phyloP scores from a whole-genome alignment of 2,113 vertebrate species.

The Ranitomeya variabilis region DNA sequence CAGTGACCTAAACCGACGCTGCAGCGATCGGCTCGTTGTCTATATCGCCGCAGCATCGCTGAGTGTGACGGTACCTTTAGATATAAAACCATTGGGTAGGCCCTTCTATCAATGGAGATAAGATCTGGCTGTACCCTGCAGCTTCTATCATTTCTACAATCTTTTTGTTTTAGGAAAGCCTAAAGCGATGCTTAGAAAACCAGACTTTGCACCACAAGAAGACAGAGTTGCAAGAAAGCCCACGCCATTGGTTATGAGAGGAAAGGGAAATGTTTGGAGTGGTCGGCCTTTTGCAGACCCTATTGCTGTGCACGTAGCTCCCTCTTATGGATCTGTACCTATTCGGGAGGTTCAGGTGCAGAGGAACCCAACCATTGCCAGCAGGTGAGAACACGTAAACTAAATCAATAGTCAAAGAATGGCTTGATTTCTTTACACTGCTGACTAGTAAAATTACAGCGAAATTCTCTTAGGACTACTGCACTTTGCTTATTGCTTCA shows the following conservation, averaged over 20 bases:
- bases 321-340: slow-evolving; percentile 64
- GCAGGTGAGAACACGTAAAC: slow-evolving; percentile 66
- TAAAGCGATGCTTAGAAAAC: slow-evolving; percentile 83
- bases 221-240: slow-evolving; percentile 64
- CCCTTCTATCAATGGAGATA: neutral
- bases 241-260: slow-evolving; percentile 56
- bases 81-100: neutral
- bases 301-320: slow-evolving; percentile 54
- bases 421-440: too few species aligned
- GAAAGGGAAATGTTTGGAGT: slow-evolving; percentile 57
- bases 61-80: too few species aligned
- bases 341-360: slow-evolving; percentile 64
- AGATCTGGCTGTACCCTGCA: neutral
- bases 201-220: slow-evolving; percentile 66
- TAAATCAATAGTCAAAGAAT: too few species aligned
- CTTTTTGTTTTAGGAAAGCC: slow-evolving; percentile 73
- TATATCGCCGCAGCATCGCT: too few species aligned
- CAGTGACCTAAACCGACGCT: too few species aligned
- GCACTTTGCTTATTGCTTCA: too few species aligned
- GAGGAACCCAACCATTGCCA: slow-evolving; percentile 64
- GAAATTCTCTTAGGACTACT: too few species aligned
- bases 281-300: slow-evolving; percentile 62
- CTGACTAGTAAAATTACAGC: too few species aligned
- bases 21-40: too few species aligned
- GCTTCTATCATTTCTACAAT: neutral